Evolutionary conservation across 2,113 vertebrate genomes (phyloP).

Genomic region (Cyprinodon brontotheroides): DNA sequence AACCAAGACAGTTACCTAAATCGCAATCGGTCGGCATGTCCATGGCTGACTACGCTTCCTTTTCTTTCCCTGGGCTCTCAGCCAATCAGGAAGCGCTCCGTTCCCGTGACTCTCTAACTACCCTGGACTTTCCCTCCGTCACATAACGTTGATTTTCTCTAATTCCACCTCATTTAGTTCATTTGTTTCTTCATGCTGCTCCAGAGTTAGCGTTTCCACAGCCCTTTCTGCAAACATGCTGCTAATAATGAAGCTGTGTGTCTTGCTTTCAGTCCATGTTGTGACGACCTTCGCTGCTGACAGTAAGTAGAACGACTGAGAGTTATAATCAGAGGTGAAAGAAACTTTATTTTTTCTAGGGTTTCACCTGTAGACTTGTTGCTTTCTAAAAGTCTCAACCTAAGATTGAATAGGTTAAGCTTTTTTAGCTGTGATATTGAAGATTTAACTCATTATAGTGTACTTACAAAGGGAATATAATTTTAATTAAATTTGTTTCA

Average conservation of each 20-base stretch:
- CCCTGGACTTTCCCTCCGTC: slow-evolving; percentile 13
- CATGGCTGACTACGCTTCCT: background rate
- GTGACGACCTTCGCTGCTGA: slow-evolving; percentile 24
- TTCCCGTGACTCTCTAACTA: background rate
- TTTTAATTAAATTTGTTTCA: background rate
- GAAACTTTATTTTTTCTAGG: background rate
- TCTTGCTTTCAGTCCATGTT: slow-evolving; percentile 11
- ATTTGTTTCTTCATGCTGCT: background rate
- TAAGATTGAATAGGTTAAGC: background rate
- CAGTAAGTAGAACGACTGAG: slow-evolving; percentile 53
- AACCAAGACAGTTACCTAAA: rapidly evolving
- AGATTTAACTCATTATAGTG: background rate
- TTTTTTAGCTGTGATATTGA: too few relatives aligned
- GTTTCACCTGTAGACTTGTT: background rate
- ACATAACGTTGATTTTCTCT: slow-evolving; percentile 5
- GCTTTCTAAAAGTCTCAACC: background rate
- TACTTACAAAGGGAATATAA: background rate
- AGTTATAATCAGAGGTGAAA: background rate
- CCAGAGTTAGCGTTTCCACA: background rate
- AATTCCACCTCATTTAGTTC: too few relatives aligned
- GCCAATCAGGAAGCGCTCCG: slow-evolving; percentile 47
- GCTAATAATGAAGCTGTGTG: background rate
- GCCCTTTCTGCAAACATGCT: slow-evolving; percentile 17
- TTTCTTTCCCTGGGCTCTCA: background rate
- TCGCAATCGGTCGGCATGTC: too few relatives aligned